A percentile compares a stretch with the other conserved stretches of the same genome.
Conservation (phyloP, 2,888 invertebrate genomes). For the Leucozona laternaria region DNA sequence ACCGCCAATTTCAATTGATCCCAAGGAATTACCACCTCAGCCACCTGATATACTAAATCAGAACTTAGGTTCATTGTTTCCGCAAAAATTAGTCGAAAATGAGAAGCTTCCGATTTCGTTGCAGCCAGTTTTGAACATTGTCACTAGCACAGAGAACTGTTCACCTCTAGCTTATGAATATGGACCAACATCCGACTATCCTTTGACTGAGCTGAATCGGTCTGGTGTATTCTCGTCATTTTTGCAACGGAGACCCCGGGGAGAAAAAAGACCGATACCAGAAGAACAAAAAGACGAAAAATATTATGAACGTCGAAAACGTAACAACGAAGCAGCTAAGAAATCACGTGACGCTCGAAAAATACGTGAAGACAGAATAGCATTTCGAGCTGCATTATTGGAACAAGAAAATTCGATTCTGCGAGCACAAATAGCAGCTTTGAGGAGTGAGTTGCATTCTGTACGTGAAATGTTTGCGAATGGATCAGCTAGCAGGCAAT, state of each 20-base stretch:
- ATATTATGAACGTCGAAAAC: constrained; percentile 93
- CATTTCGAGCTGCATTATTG: constrained; percentile 91
- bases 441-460: constrained; percentile 88
- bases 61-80: constrained; percentile 34
- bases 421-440: constrained; percentile 91
- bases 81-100: constrained; percentile 64
- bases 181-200: constrained; percentile 78
- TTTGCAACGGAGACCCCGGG: constrained; percentile 86
- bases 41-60: constrained; percentile 66
- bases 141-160: constrained; percentile 58
- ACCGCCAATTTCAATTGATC: constrained; percentile 45
- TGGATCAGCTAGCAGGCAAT: constrained; percentile 31
- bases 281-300: constrained; percentile 94
- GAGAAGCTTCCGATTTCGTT: constrained; percentile 53
- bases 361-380: constrained; percentile 94
- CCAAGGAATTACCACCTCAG: constrained; percentile 59
- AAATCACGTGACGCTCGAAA: constrained; percentile 95
- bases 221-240: constrained; percentile 80
- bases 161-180: constrained; percentile 64
- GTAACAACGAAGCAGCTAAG: constrained; percentile 96
- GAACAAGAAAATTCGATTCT: constrained; percentile 95
- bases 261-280: constrained; percentile 94
- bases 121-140: constrained; percentile 63
- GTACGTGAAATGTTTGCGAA: constrained; percentile 79
- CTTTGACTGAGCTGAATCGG: constrained; percentile 81